Evolutionary conservation across 2,797 vertebrate species (phyloP).

Genomic region (Sciaenops ocellatus): DNA sequence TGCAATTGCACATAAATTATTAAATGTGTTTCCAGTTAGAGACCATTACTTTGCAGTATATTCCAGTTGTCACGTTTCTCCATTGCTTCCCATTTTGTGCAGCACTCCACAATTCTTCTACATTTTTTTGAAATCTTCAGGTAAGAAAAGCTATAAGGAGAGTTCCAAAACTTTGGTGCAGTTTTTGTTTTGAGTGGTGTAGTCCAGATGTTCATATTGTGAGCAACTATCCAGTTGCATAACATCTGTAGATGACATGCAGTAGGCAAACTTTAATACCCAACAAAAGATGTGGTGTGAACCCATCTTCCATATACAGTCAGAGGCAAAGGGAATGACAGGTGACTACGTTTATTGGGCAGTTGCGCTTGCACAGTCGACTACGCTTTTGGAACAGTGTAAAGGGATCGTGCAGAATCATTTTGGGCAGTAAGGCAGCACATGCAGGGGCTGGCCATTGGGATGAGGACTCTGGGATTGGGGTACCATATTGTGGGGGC

Average conservation of each 20-base stretch:
- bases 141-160: conserved; percentile 22
- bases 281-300: conserved; percentile 21
- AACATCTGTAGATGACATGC: conserved; percentile 13
- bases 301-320: conserved; percentile 26
- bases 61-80: conserved; percentile 46
- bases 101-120: conserved; percentile 19
- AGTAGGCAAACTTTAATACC: conserved; percentile 6
- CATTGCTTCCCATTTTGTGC: conserved; percentile 4
- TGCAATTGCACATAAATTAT: conserved; percentile 34
- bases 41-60: conserved; percentile 37
- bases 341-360: conserved; percentile 34
- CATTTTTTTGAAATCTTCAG: conserved; percentile 34
- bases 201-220: conserved; percentile 32
- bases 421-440: conserved; percentile 72
- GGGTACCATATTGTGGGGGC: conserved; percentile 66
- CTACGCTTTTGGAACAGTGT: conserved; percentile 62
- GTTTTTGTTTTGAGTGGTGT: conserved; percentile 32
- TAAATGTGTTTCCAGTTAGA: conserved; percentile 57
- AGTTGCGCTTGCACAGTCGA: conserved; percentile 33
- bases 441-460: conserved; percentile 74
- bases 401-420: conserved; percentile 78
- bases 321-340: conserved; percentile 38
- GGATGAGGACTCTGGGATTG: conserved; percentile 51
- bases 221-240: conserved; percentile 10
- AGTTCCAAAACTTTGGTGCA: conserved; percentile 27